Evolutionary conservation across 2,113 vertebrate genomes (phyloP).

Genomic region (Chamaea fasciata): DNA sequence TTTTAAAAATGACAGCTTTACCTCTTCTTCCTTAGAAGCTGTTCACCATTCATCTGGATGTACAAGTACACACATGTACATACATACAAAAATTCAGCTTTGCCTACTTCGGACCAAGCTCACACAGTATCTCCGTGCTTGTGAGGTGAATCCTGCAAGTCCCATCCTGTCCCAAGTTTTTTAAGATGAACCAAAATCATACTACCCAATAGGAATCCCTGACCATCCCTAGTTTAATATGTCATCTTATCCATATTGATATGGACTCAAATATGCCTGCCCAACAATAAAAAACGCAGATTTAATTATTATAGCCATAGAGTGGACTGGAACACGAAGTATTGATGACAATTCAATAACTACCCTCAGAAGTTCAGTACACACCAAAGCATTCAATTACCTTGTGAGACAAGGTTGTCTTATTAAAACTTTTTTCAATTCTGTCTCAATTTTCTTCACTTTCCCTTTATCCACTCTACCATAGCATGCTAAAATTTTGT

Average conservation of each 20-base stretch:
- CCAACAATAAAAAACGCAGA: neutral
- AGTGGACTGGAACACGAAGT: neutral
- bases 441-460: neutral
- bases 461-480: neutral
- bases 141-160: neutral
- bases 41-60: neutral
- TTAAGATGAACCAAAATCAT: neutral
- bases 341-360: neutral
- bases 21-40: neutral
- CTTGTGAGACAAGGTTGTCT: neutral
- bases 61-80: neutral
- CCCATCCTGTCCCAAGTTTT: accelerated
- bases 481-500: neutral
- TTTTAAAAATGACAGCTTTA: neutral
- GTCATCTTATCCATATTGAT: neutral
- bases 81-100: neutral
- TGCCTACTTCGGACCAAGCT: neutral
- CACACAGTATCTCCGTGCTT: neutral
- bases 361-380: neutral
- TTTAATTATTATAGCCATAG: neutral
- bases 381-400: neutral
- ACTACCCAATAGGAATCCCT: neutral
- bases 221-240: neutral
- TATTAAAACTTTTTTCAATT: neutral
- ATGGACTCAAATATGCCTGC: neutral